Percentiles rank a stretch among this genome's conserved stretches.
Conservation (phyloP, 2,888 invertebrate species). For the Apeira syringaria region DNA sequence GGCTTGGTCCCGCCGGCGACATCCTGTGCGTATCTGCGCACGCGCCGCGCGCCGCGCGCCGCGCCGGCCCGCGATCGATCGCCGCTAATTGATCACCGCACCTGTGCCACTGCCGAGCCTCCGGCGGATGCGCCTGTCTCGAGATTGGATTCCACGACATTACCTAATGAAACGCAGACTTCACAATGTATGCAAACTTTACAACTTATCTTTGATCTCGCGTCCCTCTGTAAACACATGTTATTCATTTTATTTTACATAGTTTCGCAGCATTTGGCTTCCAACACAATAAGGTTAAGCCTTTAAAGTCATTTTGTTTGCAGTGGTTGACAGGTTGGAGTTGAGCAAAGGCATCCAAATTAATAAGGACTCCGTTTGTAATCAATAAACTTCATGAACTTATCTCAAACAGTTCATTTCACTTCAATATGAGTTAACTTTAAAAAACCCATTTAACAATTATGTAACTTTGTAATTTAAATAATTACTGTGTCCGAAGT, state of each 20-base stretch:
- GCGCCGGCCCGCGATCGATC: conserved; percentile 54
- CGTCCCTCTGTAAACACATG: too few species aligned
- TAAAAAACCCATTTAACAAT: neutral
- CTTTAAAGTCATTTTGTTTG: too few species aligned
- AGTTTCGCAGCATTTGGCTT: too few species aligned
- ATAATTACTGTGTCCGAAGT: conserved; percentile 1
- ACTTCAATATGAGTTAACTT: too few species aligned
- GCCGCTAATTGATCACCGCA: conserved; percentile 73
- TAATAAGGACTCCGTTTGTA: too few species aligned
- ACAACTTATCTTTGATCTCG: too few species aligned
- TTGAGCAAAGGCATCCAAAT: too few species aligned
- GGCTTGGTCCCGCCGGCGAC: conserved; percentile 3
- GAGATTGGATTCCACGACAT: conserved; percentile 12
- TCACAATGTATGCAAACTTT: neutral
- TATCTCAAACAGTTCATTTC: too few species aligned
- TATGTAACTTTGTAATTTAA: neutral
- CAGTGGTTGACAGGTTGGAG: too few species aligned
- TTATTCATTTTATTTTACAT: too few species aligned
- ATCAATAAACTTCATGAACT: too few species aligned
- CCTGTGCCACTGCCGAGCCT: conserved; percentile 43
- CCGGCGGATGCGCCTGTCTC: conserved; percentile 24
- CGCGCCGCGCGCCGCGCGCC: conserved; percentile 63
- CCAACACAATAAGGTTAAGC: too few species aligned
- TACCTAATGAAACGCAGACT: conserved; percentile 1
- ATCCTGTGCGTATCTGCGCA: conserved; percentile 38